Evolutionary conservation across 2,888 invertebrate species (phyloP).

Genomic region (Drosophila paranaensis): DNA sequence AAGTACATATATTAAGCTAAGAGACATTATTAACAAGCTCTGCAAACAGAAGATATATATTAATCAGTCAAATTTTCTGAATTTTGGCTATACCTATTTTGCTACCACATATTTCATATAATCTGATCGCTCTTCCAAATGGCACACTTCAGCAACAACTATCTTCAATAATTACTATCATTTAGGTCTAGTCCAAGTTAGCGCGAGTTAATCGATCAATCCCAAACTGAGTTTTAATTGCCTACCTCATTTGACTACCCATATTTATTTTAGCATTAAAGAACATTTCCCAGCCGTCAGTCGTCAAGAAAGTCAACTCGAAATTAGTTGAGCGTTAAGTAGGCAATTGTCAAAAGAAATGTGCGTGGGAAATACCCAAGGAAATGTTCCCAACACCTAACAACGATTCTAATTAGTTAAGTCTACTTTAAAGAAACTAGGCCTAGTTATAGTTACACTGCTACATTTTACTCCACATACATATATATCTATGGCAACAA

Average conservation of each 20-base stretch:
- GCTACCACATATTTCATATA: background rate
- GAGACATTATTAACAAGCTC: no score
- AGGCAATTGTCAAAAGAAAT: constrained; percentile 50
- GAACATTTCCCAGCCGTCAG: constrained; percentile 27
- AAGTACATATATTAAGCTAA: background rate
- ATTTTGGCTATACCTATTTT: no score
- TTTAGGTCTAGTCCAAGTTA: background rate
- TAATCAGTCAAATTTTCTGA: no score
- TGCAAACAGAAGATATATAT: no score
- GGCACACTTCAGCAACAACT: background rate
- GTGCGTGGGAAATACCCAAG: constrained; percentile 20
- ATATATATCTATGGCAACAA: background rate
- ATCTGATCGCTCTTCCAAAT: background rate
- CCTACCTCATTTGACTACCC: background rate
- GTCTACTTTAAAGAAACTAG: background rate
- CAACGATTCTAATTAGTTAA: constrained; percentile 25
- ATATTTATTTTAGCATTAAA: constrained; percentile 3
- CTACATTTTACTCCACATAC: background rate
- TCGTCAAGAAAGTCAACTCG: constrained; percentile 8
- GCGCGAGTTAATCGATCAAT: background rate
- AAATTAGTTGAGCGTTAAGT: constrained; percentile 64
- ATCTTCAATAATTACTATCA: background rate
- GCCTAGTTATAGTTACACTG: no score
- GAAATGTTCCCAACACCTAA: constrained; percentile 25
- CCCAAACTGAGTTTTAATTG: background rate